Base-by-base conservation (phyloP, 2,113 vertebrate genomes). In the Bos javanicus region DNA sequence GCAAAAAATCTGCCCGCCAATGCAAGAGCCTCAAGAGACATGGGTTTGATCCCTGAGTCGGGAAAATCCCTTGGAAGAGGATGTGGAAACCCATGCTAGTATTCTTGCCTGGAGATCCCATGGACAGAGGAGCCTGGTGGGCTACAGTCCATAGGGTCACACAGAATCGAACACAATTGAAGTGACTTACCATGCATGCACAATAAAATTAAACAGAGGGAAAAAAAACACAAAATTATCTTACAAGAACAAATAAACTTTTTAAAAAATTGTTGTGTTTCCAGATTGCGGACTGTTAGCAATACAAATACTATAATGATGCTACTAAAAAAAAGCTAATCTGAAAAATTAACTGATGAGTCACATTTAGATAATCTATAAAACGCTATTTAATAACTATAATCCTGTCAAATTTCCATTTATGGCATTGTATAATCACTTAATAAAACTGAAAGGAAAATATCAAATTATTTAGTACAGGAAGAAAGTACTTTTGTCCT, bases 201-300 rank as follows among this genome's bases (percentile, higher is more conserved):
- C 23, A 43, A 76, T 71, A 67, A 87, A 95, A 78, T 36, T 15
- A 46, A n/a, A 57, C 21, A 89, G 36, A 71, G n/a, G 10, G 1
- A 36, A 52, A 76, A 84, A 74, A 30, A 46, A 46, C 48, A 43
- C 54, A 94, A 91, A 91, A 54, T 92, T 83, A 94, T 52, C 94
- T 96, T 94, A 84, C 7, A 94, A 87, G 82, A 94, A 91, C 76
- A 15, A 84, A 23, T 57, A 96, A 74, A 74, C 67, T n/a, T 71
- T 11, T 64, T 60, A 78, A 92, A 59, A 71, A 28, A 43, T 92
- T 52, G 23, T 19, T 83, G 19, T 76, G 25, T 84, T 91, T 97
- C n/a, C 82, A 54, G 21, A 84, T 67, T 78, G 33, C 46, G 21
- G 7, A 59, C 28, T 83, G 6, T 89, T 92, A 67, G 21, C 71